phyloP scores from a whole-genome alignment of 2,113 vertebrate genomes.

The Passerina amoena region DNA sequence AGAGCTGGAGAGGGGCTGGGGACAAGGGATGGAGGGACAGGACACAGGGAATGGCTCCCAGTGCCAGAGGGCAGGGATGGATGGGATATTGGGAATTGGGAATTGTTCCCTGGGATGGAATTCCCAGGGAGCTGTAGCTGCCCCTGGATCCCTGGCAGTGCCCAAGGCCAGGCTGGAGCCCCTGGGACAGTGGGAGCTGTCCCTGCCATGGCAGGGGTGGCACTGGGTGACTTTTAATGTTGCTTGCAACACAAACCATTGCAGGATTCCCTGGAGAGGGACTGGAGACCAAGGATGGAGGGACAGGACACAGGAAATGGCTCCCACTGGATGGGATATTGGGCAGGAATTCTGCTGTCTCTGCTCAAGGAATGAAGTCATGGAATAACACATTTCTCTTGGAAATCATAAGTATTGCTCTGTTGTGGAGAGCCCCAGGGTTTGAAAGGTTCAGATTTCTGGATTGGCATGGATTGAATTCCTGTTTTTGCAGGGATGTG shows the following conservation, averaged over 20 bases:
- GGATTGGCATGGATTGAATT: rapidly evolving
- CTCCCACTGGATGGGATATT: rapidly evolving
- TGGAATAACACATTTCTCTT: background rate
- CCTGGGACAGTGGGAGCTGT: background rate
- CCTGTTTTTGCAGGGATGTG: rapidly evolving
- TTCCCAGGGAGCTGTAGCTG: background rate
- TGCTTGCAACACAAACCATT: background rate
- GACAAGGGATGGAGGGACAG: background rate
- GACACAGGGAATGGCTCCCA: background rate
- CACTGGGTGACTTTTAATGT: background rate
- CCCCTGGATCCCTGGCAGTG: background rate
- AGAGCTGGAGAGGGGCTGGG: background rate
- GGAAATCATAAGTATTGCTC: rapidly evolving
- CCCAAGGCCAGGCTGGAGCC: background rate
- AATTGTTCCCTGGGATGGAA: background rate
- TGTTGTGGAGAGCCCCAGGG: background rate
- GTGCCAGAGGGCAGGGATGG: rapidly evolving
- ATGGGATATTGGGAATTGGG: background rate
- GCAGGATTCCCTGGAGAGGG: background rate
- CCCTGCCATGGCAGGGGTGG: background rate
- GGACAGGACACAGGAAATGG: background rate
- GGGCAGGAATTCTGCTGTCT: background rate
- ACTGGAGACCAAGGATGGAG: background rate
- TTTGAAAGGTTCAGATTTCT: background rate
- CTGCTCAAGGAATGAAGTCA: background rate